These are phyloP conservation scores for Malurus leucopterus DNA, from an alignment of 2,797 vertebrate genomes.

Conservation along the genomic window DNA sequence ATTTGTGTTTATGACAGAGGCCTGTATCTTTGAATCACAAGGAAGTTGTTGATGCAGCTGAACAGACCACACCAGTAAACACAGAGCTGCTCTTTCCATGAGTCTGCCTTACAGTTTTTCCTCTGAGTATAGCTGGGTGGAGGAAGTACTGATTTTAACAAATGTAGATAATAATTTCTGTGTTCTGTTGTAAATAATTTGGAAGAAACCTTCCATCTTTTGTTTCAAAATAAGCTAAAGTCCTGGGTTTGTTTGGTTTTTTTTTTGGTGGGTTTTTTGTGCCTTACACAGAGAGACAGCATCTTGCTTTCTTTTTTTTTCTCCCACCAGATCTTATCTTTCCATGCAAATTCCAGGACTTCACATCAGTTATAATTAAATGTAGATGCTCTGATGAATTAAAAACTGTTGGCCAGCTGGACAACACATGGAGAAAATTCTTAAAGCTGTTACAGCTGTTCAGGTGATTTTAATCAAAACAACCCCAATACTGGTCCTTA, in stretches of 20 bases:
- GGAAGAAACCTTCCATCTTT: rapidly evolving
- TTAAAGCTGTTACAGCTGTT: not conserved
- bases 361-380: not conserved
- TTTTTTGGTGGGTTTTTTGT: not conserved
- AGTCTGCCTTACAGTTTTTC: not conserved
- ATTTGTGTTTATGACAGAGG: not conserved
- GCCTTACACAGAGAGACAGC: not conserved
- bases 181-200: not conserved
- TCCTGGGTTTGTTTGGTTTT: not conserved
- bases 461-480: not conserved
- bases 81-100: not conserved
- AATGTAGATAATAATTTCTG: not conserved
- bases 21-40: not conserved
- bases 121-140: not conserved
- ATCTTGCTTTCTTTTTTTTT: not conserved
- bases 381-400: not conserved
- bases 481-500: not conserved
- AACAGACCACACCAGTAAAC: not conserved
- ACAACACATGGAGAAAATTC: not conserved
- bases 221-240: not conserved
- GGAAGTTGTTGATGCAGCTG: not conserved
- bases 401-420: not conserved
- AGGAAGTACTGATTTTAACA: not conserved
- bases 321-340: not conserved
- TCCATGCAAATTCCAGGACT: not conserved